Evolutionary conservation across 2,113 vertebrate species (phyloP).

Genomic region (Hemiprocne comata): DNA sequence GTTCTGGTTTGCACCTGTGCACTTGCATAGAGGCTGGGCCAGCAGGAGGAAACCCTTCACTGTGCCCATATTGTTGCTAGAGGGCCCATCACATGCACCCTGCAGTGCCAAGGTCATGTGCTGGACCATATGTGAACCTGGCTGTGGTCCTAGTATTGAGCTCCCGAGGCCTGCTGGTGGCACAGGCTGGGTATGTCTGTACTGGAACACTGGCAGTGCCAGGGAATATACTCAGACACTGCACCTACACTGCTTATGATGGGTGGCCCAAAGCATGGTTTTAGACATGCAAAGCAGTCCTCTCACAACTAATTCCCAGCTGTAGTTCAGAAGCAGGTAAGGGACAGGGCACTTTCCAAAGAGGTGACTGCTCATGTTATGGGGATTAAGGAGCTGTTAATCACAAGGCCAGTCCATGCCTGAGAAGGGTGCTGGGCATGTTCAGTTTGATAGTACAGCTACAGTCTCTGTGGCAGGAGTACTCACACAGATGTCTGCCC

Average conservation of each 20-base stretch:
- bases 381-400: neutral
- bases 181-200: neutral
- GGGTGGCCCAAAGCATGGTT: neutral
- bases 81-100: neutral
- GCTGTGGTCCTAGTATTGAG: neutral
- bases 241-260: neutral
- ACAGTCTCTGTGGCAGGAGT: neutral
- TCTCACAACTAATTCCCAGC: neutral
- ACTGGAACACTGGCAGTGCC: neutral
- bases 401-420: neutral
- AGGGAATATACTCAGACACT: rapidly evolving
- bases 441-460: neutral
- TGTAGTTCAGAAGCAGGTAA: neutral
- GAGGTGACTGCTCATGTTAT: neutral
- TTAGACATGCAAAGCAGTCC: neutral
- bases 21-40: neutral
- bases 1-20: neutral
- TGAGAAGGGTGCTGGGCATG: neutral
- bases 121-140: neutral
- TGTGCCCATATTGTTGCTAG: neutral
- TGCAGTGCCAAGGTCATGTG: neutral
- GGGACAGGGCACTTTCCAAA: neutral
- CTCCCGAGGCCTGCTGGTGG: neutral
- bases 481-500: neutral
- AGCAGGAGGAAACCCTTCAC: neutral